Evolutionary conservation across 2,797 vertebrate species (phyloP), one percentile per base, ranked within the genome.

Genomic region (Crenichthys baileyi): DNA sequence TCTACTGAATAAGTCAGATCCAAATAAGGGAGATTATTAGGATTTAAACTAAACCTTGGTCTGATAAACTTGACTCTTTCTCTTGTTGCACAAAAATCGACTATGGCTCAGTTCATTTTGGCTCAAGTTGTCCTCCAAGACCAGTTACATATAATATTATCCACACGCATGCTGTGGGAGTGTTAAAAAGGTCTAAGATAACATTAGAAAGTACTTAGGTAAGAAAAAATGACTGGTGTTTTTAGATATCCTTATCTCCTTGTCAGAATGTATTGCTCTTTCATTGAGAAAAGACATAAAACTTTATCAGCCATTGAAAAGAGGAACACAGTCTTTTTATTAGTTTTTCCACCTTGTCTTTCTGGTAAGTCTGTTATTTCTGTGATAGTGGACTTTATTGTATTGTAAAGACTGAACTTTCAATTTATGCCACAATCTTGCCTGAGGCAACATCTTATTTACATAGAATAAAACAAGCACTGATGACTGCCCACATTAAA

Each of bases 391-490:
- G 39, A 9, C 72, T 63, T 81, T 68, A 29, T 83, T 80, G 63
- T 68, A 83, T 85, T 72, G 65, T 80, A 81, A 81, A 65, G 1
- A 83, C 70, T 53, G 60, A 81, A 84, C 73, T 72, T 77, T 56
- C 22, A 73, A 83, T 84, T 65, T 84, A 16, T 51, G 48, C 46
- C 11, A 20, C 63, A 11, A 48, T 75, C 79, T 77, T 8, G 51
- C 70, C 61, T 48, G 55, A 73, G 78, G 84, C 75, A 9, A 18
- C 70, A 72, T 60, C 26, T 26, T 51, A 63, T 68, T 56, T 44
- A 15, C 58, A 44, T 53, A 31, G 79, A 82, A 73, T 75, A 82
- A 77, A 75, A 75, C 72, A 71, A 88, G 79, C 53, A 73, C 72
- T 8, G 73, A 82, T 1, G 31, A 76, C 63, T 39, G 68, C 46